A percentile compares a stretch with the other conserved stretches of the same genome.
Conservation (phyloP, 2,888 invertebrate genomes). For the Aphodius granarius region DNA sequence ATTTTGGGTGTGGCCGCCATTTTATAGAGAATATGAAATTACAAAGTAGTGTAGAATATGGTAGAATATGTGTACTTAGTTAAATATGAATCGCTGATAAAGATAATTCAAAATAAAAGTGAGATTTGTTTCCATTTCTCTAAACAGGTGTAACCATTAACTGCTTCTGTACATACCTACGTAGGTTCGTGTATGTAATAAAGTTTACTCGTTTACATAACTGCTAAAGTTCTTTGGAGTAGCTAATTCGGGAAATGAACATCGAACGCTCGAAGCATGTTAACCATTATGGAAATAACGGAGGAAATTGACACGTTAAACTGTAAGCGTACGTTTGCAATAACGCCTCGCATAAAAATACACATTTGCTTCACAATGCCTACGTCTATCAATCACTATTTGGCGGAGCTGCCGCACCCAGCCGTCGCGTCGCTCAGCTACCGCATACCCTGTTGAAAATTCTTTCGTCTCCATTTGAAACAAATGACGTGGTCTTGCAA, state of each 20-base stretch:
- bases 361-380: constrained; percentile 1
- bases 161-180: too few species aligned
- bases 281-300: constrained; percentile 9
- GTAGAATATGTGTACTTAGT: too few species aligned
- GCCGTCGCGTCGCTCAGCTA: constrained; percentile 6
- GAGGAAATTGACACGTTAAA: constrained; percentile 11
- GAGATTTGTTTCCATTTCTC: too few species aligned
- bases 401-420: not conserved
- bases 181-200: not conserved
- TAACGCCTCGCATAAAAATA: not conserved
- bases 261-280: not conserved
- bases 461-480: constrained; percentile 17
- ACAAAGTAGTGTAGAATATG: too few species aligned
- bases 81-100: too few species aligned
- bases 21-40: too few species aligned
- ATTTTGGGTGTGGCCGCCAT: not conserved
- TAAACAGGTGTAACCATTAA: too few species aligned
- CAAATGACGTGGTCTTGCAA: constrained; percentile 19
- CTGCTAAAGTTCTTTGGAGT: constrained; percentile 5
- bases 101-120: too few species aligned
- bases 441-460: not conserved
- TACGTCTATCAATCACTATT: not conserved
- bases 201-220: not conserved
- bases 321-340: not conserved
- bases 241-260: not conserved